Evolutionary conservation across 1,140 invertebrate genomes (phyloP), one percentile per base, ranked within the genome.

Genomic region (Thaumatotibia leucotreta): DNA sequence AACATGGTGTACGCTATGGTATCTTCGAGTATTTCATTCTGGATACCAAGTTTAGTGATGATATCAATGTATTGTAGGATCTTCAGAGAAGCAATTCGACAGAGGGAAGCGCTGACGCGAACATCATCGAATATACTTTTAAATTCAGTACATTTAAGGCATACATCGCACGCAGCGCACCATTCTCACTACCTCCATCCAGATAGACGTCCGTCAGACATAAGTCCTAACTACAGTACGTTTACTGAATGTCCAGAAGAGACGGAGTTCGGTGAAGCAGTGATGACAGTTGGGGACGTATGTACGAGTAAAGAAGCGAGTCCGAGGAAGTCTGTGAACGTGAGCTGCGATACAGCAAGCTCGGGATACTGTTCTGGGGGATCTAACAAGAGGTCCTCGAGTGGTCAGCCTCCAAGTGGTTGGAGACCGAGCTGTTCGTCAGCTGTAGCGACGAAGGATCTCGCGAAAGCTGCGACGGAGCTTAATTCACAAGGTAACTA

Each of bases 31-130:
- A 95, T 99, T 9, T 98, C 97, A 8, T 98, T 99, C 86, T 99
- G 97, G 97, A 97, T 98, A 80, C 98, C 98, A 1, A 97, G 97
- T 73, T 85, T 97, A 63, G 96, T 98, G 31, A 98, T 99, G 97
- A 94, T 98, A 65, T 96, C 96, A 50, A 97, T 98, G 94, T 98
- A 98, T 87, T 96, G 93, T 89, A 94, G 94, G 77, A 98, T 98
- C 84, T 98, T 96, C 91, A 95, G 96, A 77, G 97, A 98, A 87
- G 97, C 97, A 0, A 94, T 97, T 1, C 92, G 96, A 35, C 97
- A 98, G 86, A 93, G 97, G 70, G 97, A 97, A 79, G 96, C 96
- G 0, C 85, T 97, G 9, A 95, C 95, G 39, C 91, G 95, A 63
- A 96, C 96, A 6, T 96, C 95, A 17, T 96, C 95, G 68, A 96